Evolutionary conservation across 1,140 invertebrate species (phyloP), one percentile per base, ranked within the genome.

Genomic region (Octopus bimaculoides): DNA sequence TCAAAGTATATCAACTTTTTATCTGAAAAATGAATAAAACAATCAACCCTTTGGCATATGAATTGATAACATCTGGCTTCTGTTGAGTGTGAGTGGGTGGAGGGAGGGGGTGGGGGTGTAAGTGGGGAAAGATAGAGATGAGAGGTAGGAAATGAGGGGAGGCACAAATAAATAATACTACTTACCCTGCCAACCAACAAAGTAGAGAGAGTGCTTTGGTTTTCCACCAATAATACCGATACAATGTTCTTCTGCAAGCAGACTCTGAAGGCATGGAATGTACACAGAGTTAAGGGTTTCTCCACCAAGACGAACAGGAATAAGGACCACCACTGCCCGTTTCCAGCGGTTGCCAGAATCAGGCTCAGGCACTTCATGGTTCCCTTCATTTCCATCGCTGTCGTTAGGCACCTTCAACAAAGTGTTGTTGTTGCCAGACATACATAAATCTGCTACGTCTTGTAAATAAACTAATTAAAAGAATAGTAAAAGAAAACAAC

Each of bases 171-270:
- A 5, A 75, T 41, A 53, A 14, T 5, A 74, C 56, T 20, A 73
- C 81, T 82, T 86, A 93, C 93, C 93, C 92, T 97, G 95, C 87
- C 94, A 97, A 41, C 96, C 96, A 77, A 97, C 92, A 91, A 98
- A 97, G 90, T 97, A 97, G 6, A 97, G 90, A 10, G 96, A 96
- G 91, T 97, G 96, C 87, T 95, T 95, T 5, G 96, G 96, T 85
- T 95, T 92, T 8, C 96, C 96, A 5, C 96, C 96, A 86, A 97
- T 97, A 69, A 98, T 94, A 52, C 96, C 96, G 83, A 97, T 93
- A 85, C 95, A 97, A 83, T 93, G 92, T 80, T 96, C 93, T 81
- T 95, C 91, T 77, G 93, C 94, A 8, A 98, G 92, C 6, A 97
- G 87, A 56, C 93, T 92, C 79, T 95, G 88, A 5, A 98, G 90